Conservation (phyloP, 1,140 invertebrate genomes). For the Caenorhabditis inopinata region DNA sequence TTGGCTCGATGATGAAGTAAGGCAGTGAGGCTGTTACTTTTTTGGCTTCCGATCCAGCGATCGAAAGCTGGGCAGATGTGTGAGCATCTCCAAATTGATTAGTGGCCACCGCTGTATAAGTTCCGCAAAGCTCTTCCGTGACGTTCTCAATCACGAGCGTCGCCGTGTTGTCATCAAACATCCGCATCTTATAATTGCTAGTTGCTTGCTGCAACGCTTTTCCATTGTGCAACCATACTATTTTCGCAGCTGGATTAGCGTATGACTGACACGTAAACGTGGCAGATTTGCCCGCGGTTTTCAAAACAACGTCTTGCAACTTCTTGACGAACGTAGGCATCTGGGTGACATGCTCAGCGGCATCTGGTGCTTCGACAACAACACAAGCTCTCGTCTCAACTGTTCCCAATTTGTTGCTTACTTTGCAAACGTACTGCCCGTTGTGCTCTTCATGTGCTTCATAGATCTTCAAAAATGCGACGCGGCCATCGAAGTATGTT, state of each 20-base stretch:
- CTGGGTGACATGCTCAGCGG: constrained; percentile 49
- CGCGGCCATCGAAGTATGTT: constrained; percentile 62
- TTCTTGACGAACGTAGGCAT: constrained; percentile 58
- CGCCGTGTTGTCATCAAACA: constrained; percentile 53
- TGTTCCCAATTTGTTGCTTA: constrained; percentile 48
- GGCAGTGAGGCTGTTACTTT: constrained; percentile 30
- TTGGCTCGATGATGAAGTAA: constrained; percentile 44
- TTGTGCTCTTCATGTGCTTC: constrained; percentile 54
- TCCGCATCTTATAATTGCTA: constrained; percentile 35
- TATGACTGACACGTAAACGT: constrained; percentile 48
- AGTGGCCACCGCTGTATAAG: constrained; percentile 55
- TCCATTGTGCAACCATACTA: constrained; percentile 57
- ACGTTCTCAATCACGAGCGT: constrained; percentile 50
- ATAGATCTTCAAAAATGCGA: constrained; percentile 61
- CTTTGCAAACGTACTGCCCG: constrained; percentile 47
- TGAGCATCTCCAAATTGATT: constrained; percentile 57
- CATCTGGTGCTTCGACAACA: constrained; percentile 47
- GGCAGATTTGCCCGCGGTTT: constrained; percentile 39
- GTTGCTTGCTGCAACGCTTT: constrained; percentile 49
- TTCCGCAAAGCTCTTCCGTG: constrained; percentile 47
- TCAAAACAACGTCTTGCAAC: constrained; percentile 50
- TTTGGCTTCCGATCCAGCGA: constrained; percentile 10
- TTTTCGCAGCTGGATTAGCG: constrained; percentile 50
- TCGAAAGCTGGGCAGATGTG: constrained; percentile 47
- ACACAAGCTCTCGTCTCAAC: constrained; percentile 51